phyloP scores from a whole-genome alignment of 2,797 vertebrate species.

The Sciurus carolinensis region DNA sequence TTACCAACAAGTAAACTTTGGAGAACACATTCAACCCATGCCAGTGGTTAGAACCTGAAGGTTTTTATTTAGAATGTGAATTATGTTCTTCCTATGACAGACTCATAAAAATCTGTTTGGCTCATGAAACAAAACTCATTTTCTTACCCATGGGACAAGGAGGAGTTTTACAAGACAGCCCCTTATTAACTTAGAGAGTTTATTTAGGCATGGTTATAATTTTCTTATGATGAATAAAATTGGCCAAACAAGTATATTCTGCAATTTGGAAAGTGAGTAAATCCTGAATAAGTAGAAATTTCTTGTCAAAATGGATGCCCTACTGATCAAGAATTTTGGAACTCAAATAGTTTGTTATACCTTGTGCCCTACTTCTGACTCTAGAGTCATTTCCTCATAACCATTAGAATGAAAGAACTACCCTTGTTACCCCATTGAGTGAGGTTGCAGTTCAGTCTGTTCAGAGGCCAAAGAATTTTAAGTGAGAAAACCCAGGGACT shows the following conservation, averaged over 20 bases:
- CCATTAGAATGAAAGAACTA: not conserved
- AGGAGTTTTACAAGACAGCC: not conserved
- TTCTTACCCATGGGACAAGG: constrained; percentile 38
- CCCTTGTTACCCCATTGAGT: not conserved
- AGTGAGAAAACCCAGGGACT: not conserved
- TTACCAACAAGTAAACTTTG: not conserved
- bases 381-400: not conserved
- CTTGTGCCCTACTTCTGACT: not conserved
- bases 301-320: not conserved
- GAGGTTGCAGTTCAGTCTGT: not conserved
- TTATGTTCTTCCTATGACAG: constrained; percentile 1
- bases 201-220: not conserved
- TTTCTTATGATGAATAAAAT: constrained; percentile 16
- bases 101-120: constrained; percentile 30
- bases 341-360: not conserved
- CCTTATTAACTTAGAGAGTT: not conserved
- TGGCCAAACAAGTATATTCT: not conserved
- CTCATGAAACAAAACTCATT: constrained; percentile 61
- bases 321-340: not conserved
- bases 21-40: not conserved
- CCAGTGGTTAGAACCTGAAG: not conserved
- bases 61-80: constrained; percentile 5
- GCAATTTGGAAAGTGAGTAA: not conserved
- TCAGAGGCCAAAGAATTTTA: not conserved
- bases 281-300: not conserved